These are phyloP conservation scores for Cavia aperea DNA, from an alignment of 2,113 vertebrate genomes.

Conservation along the genomic window DNA sequence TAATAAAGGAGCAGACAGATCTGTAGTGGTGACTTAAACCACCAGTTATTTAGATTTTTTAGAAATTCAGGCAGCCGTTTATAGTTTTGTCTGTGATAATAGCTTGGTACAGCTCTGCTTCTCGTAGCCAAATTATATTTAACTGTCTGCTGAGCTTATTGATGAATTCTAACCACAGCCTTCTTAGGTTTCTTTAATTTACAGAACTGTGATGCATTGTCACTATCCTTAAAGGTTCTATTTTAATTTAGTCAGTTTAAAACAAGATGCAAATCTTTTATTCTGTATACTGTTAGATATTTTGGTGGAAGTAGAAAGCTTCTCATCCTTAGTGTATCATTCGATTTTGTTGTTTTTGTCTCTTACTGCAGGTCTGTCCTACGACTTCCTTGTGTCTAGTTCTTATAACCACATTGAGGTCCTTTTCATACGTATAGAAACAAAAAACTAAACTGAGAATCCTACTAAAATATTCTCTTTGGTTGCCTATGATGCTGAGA, in stretches of 20 bases:
- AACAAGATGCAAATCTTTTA: slow-evolving; percentile 31
- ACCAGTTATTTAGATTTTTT: slow-evolving; percentile 45
- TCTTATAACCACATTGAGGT: neutral
- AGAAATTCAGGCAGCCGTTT: slow-evolving; percentile 31
- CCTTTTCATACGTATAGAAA: slow-evolving; percentile 12
- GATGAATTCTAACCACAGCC: slow-evolving; percentile 44
- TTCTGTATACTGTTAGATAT: neutral
- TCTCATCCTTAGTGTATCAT: neutral
- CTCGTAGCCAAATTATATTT: slow-evolving; percentile 41
- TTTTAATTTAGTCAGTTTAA: slow-evolving; percentile 55
- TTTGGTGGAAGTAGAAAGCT: neutral
- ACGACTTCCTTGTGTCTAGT: neutral
- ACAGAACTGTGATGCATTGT: slow-evolving; percentile 27
- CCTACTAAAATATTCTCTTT: neutral
- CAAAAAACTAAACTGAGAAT: neutral
- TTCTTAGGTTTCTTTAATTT: slow-evolving; percentile 44
- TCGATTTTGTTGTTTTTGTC: neutral
- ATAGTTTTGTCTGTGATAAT: slow-evolving; percentile 24
- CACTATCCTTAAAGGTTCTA: slow-evolving; percentile 33
- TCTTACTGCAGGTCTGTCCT: neutral
- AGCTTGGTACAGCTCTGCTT: slow-evolving; percentile 14
- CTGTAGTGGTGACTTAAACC: neutral
- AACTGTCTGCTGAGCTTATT: slow-evolving; percentile 37
- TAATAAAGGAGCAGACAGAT: slow-evolving; percentile 4
- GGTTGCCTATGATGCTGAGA: neutral